Evolutionary conservation across 2,113 vertebrate species (phyloP).

Genomic region (Balaeniceps rex): DNA sequence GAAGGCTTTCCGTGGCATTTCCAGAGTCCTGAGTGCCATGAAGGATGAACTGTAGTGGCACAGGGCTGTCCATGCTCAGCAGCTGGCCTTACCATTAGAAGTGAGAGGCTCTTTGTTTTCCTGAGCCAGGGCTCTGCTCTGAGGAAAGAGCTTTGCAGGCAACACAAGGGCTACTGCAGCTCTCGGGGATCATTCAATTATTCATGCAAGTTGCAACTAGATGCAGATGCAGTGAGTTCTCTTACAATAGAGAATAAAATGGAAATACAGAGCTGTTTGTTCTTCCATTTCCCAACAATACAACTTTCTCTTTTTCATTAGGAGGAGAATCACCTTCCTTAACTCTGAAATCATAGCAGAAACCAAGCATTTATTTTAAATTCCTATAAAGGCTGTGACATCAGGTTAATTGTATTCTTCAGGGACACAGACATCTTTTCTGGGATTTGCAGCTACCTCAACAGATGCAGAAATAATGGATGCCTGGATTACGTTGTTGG

Average conservation of each 20-base stretch:
- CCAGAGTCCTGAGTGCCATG: background rate
- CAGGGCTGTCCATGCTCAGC: background rate
- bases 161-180: background rate
- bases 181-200: slow-evolving; percentile 33
- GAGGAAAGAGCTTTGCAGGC: slow-evolving; percentile 11
- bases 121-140: background rate
- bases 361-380: background rate
- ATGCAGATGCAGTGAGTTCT: slow-evolving; percentile 24
- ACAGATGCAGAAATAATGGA: background rate
- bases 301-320: background rate
- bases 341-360: background rate
- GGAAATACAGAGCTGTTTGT: slow-evolving; percentile 1
- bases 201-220: slow-evolving; percentile 44
- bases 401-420: background rate
- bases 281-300: background rate
- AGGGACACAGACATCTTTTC: background rate
- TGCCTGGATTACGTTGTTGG: background rate
- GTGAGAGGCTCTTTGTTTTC: background rate
- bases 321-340: background rate
- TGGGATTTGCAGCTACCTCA: background rate
- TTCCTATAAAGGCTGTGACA: background rate
- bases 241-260: slow-evolving; percentile 6
- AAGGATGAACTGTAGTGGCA: background rate
- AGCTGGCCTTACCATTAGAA: background rate
- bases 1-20: background rate